Base-by-base conservation (phyloP, 2,797 vertebrate species). In the Strix occidentalis region DNA sequence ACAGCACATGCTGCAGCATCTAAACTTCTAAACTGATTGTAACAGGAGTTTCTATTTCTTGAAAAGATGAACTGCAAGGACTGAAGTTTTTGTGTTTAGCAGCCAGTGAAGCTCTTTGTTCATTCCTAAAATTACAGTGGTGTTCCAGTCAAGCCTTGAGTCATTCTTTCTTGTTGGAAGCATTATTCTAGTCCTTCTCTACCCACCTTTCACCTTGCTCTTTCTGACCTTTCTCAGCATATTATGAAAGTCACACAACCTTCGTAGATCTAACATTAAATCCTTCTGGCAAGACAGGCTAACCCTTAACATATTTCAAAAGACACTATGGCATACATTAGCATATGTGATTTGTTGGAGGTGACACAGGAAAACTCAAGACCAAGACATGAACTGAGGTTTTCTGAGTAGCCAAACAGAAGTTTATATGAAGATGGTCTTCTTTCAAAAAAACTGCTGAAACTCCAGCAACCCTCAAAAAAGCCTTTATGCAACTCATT, bases 261-360 rank as follows among this genome's bases (percentile, higher is more conserved):
- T 39, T 48, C 1, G 10, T 13, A 56, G 28, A 46, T 37, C 5
- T 72, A 50, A 37, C 16, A 39, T 86, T 51, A 80, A 78, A 9
- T 48, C 20, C 43, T 77, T 76, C 43, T 69, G 35, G 16, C 29
- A 88, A 53, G 31, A 65, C 26, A 61, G 11, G 28, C 14, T 37
- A 70, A 15, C 29, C 72, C 8, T 69, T 78, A 69, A 33, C 7
- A 9, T 50, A 54, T 77, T 78, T n/a, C 33, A 78, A 61, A 84
- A 51, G 43, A 50, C 18, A 65, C 9, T 63, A 45, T 6, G 8
- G 23, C 23, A 74, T 16, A 33, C 8, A 43, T 11, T 46, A 58
- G 18, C 9, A 45, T 51, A 71, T 2, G 1, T 21, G 25, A 71
- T 54, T 84, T 76, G 8, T 63, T 66, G 0, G 0, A 57, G 26